phyloP scores from a whole-genome alignment of 2,797 vertebrate genomes.

The Cyclopterus lumpus region DNA sequence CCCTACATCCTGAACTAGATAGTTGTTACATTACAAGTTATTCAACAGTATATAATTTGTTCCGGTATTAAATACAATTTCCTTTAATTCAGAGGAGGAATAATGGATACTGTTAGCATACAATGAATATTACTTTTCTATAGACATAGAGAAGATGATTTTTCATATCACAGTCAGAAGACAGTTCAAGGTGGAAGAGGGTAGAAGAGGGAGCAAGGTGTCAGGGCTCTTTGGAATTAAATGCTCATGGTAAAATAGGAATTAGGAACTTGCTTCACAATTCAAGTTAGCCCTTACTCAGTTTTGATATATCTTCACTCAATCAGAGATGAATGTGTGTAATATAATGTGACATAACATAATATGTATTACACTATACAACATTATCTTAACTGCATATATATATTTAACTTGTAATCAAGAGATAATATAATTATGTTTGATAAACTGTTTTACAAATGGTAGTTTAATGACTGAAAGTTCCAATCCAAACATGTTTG shows the following conservation, averaged over 20 bases:
- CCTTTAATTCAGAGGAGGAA: slow-evolving; percentile 2
- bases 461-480: background rate
- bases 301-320: background rate
- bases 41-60: background rate
- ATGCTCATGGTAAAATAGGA: slow-evolving; percentile 29
- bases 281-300: slow-evolving; percentile 22
- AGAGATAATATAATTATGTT: background rate
- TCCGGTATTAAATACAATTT: background rate
- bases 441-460: background rate
- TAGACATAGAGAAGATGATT: slow-evolving; percentile 10
- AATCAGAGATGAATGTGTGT: background rate
- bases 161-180: slow-evolving; percentile 23
- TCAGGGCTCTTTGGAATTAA: slow-evolving; percentile 29
- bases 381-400: background rate
- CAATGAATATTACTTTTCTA: slow-evolving; percentile 9
- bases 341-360: slow-evolving; percentile 11
- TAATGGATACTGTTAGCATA: background rate
- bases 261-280: slow-evolving; percentile 26
- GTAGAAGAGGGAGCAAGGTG: slow-evolving; percentile 20
- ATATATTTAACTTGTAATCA: background rate
- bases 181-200: background rate
- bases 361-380: background rate
- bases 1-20: background rate
- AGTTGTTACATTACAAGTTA: background rate
- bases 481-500: background rate